Evolutionary conservation across 2,888 invertebrate species (phyloP).

Genomic region (Lacanobia wlatinum): DNA sequence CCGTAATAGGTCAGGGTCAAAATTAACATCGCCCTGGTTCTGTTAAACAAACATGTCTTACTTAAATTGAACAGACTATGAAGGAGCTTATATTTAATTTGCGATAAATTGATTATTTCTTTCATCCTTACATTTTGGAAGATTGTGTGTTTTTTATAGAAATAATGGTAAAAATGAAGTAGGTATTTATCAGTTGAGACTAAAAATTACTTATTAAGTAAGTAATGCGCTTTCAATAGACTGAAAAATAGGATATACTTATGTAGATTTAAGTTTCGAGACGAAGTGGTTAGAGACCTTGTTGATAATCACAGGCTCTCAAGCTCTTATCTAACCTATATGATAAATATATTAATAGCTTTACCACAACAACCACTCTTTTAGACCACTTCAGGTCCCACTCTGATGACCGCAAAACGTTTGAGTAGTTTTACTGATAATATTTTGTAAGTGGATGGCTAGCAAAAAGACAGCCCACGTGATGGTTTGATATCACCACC

Average conservation of each 20-base stretch:
- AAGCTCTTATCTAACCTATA: constrained; percentile 13
- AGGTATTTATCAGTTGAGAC: too few relatives aligned
- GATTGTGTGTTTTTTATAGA: background rate
- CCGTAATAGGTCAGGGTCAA: too few relatives aligned
- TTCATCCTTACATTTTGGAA: background rate
- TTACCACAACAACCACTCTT: background rate
- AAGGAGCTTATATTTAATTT: too few relatives aligned
- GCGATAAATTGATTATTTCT: too few relatives aligned
- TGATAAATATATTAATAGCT: background rate
- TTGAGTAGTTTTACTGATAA: constrained; percentile 1
- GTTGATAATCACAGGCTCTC: background rate
- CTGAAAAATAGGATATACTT: background rate
- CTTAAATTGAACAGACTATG: too few relatives aligned
- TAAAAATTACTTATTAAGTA: too few relatives aligned
- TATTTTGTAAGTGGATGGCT: background rate
- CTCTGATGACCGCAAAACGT: background rate
- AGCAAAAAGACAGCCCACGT: background rate
- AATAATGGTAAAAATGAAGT: background rate
- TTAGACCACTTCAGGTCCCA: background rate
- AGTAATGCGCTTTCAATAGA: background rate
- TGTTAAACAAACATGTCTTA: too few relatives aligned
- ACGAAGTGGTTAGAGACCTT: background rate
- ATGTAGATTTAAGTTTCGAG: background rate
- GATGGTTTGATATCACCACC: background rate
- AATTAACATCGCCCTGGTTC: too few relatives aligned